A percentile compares a stretch with the other conserved stretches of the same genome.
These are phyloP conservation scores for Ectobius pallidus DNA, from an alignment of 2,888 invertebrate species.

Conservation along the genomic window DNA sequence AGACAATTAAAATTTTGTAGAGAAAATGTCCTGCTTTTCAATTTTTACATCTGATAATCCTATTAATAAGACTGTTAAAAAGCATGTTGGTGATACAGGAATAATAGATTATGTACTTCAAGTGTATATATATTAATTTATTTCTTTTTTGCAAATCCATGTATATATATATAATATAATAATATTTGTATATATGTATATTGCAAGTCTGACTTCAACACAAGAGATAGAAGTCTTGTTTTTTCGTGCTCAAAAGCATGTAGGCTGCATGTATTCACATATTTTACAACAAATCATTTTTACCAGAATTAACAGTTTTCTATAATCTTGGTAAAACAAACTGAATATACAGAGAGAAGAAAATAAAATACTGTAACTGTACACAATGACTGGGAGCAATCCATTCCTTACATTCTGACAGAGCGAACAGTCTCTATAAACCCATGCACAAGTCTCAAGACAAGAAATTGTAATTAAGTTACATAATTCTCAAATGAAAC, in stretches of 20 bases:
- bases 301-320: not conserved
- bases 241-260: not conserved
- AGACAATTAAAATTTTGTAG: no score
- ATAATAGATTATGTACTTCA: no score
- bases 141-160: constrained; percentile 5
- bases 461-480: no score
- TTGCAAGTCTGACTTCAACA: constrained; percentile 1
- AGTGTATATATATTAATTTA: constrained; percentile 6
- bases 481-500: no score
- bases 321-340: not conserved
- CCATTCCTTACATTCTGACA: no score
- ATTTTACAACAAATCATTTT: not conserved
- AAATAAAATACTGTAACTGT: not conserved
- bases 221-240: not conserved
- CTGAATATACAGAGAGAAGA: not conserved
- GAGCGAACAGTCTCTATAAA: no score
- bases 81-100: no score
- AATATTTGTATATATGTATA: not conserved
- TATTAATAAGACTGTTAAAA: no score
- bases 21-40: no score
- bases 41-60: no score
- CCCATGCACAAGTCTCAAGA: no score
- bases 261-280: not conserved
- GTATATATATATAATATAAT: not conserved
- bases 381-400: no score